These are phyloP conservation scores for Gryllus longicercus DNA, from an alignment of 2,888 invertebrate genomes.

Conservation along the genomic window DNA sequence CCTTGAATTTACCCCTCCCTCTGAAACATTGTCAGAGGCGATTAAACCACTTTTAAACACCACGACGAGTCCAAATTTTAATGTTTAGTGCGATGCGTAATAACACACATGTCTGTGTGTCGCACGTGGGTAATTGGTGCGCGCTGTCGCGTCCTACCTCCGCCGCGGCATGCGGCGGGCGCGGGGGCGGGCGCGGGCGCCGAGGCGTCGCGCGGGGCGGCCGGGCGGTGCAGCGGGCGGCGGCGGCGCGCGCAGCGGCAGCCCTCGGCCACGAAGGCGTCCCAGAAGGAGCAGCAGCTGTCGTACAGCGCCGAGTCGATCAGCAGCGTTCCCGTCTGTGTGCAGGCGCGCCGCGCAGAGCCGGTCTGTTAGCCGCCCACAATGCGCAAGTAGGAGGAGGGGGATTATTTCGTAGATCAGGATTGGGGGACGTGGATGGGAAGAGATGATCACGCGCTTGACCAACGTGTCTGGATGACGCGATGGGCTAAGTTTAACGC, in stretches of 20 bases:
- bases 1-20: too few relatives aligned
- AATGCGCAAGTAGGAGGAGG: neutral
- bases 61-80: too few relatives aligned
- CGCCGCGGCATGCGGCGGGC: neutral
- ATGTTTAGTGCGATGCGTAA: too few relatives aligned
- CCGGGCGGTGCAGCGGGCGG: neutral
- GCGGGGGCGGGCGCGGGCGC: neutral
- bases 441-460: too few relatives aligned
- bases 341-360: neutral
- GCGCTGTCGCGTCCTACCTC: neutral
- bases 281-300: constrained; percentile 17
- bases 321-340: neutral
- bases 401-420: too few relatives aligned
- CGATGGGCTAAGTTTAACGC: too few relatives aligned
- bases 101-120: too few relatives aligned
- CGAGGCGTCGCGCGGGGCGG: neutral
- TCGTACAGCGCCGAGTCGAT: constrained; percentile 17
- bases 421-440: too few relatives aligned
- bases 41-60: too few relatives aligned
- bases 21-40: too few relatives aligned
- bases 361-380: neutral
- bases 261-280: neutral
- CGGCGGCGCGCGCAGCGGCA: constrained; percentile 3
- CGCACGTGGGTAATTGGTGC: neutral
- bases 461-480: too few relatives aligned